Percentiles rank a stretch among this genome's conserved stretches.
These are phyloP conservation scores for Anaspis maculata DNA, from an alignment of 2,888 invertebrate species.

Conservation along the genomic window DNA sequence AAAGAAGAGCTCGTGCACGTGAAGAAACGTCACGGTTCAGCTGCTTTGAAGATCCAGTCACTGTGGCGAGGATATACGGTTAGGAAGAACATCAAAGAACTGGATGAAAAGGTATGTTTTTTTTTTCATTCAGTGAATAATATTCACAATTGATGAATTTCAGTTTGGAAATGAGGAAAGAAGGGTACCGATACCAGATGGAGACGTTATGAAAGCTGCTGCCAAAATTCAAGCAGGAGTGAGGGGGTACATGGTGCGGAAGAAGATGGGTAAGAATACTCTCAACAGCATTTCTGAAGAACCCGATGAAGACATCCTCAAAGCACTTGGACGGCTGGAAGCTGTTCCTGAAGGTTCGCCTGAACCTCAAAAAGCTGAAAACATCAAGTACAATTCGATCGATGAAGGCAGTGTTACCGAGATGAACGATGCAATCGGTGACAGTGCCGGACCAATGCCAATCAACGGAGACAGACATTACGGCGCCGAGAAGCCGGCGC, in stretches of 20 bases:
- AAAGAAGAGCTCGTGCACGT: slow-evolving; percentile 4
- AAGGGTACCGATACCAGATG: slow-evolving; percentile 16
- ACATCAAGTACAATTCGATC: slow-evolving; percentile 1
- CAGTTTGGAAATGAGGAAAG: slow-evolving; percentile 1
- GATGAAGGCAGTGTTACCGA: no score
- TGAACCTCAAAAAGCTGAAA: no score
- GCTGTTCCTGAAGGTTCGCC: slow-evolving; percentile 11
- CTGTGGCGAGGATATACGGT: slow-evolving; percentile 25
- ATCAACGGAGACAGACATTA: no score
- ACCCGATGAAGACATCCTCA: slow-evolving; percentile 13
- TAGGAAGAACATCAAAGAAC: slow-evolving; percentile 21
- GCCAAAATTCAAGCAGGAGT: slow-evolving; percentile 59
- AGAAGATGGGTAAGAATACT: slow-evolving; percentile 8
- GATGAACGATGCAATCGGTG: no score
- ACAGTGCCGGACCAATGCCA: no score
- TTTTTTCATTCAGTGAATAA: no score
- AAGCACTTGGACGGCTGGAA: slow-evolving; percentile 13
- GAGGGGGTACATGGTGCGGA: slow-evolving; percentile 48
- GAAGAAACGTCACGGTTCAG: not conserved
- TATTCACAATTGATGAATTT: no score
- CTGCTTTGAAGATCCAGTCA: slow-evolving; percentile 16
- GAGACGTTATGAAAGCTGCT: slow-evolving; percentile 44
- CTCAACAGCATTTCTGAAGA: slow-evolving; percentile 15
- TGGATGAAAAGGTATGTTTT: slow-evolving; percentile 22
- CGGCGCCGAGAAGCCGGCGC: not conserved